phyloP scores from a whole-genome alignment of 2,888 invertebrate species.

The Tridacna gigas region DNA sequence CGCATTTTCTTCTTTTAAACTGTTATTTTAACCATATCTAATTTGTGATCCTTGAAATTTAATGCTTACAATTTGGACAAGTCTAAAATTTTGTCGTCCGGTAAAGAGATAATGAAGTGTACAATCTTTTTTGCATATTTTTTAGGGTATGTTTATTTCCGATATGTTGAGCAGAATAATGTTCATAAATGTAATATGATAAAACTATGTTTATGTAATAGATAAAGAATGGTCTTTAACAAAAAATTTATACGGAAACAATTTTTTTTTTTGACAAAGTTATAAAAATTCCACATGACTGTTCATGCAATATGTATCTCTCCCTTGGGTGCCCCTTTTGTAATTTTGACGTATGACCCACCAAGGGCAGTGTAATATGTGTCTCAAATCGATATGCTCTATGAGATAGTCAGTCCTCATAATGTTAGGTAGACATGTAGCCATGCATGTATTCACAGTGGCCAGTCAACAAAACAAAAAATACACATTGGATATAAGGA shows the following conservation, averaged over 20 bases:
- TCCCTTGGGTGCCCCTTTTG: conserved; percentile 21
- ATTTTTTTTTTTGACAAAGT: too few relatives aligned
- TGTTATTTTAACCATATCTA: neutral
- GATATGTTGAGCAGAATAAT: too few relatives aligned
- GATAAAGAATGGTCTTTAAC: too few relatives aligned
- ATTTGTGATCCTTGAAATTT: neutral
- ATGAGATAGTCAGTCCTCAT: conserved; percentile 5
- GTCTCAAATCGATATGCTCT: conserved; percentile 53
- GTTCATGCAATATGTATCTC: conserved; percentile 36
- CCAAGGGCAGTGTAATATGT: conserved; percentile 53
- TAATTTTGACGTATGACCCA: conserved; percentile 37
- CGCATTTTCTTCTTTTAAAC: neutral
- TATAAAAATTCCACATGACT: conserved; percentile 24
- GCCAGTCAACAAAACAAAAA: conserved; percentile 15
- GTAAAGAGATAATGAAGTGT: too few relatives aligned
- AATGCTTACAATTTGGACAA: too few relatives aligned
- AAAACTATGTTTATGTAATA: too few relatives aligned
- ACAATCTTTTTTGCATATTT: too few relatives aligned
- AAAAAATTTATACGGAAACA: too few relatives aligned
- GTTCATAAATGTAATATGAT: too few relatives aligned
- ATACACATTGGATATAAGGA: neutral
- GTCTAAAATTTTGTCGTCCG: too few relatives aligned
- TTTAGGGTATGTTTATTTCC: too few relatives aligned
- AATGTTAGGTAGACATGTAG: conserved; percentile 17
- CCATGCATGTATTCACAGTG: conserved; percentile 20